Conservation (phyloP, 2,888 invertebrate species). For the Agrotis segetum region DNA sequence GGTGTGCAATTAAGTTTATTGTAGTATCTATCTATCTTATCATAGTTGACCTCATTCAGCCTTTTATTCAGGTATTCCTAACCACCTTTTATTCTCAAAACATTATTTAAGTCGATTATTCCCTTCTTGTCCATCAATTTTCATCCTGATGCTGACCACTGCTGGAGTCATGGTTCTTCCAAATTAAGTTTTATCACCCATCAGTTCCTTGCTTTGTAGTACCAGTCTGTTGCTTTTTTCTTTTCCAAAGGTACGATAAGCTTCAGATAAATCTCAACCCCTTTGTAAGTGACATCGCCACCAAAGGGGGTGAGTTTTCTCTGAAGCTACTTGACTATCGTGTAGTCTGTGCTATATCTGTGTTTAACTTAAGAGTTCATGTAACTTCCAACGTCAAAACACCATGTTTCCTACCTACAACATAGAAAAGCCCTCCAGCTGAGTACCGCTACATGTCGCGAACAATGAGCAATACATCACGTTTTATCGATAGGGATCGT, state of each 20-base stretch:
- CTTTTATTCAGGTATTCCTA: too few relatives aligned
- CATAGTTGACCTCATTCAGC: too few relatives aligned
- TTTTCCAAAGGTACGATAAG: too few relatives aligned
- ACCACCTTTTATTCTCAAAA: too few relatives aligned
- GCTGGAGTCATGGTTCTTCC: background rate
- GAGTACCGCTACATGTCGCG: constrained; percentile 55
- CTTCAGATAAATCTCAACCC: too few relatives aligned
- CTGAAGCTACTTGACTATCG: too few relatives aligned
- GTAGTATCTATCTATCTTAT: too few relatives aligned
- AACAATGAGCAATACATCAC: constrained; percentile 57
- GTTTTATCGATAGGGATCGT: constrained; percentile 54
- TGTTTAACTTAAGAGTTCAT: constrained; percentile 1
- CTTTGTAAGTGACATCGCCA: too few relatives aligned
- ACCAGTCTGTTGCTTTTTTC: background rate
- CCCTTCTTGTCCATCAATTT: background rate
- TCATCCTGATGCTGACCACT: background rate
- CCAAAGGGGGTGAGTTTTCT: too few relatives aligned
- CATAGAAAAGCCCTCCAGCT: constrained; percentile 36
- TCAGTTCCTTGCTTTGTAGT: background rate
- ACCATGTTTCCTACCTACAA: constrained; percentile 21
- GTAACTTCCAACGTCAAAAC: constrained; percentile 28
- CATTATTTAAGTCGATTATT: background rate
- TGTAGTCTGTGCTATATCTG: background rate
- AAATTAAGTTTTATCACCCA: background rate
- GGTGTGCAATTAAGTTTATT: too few relatives aligned